Conservation (phyloP, 2,113 vertebrate genomes). For the Philantomba maxwellii region DNA sequence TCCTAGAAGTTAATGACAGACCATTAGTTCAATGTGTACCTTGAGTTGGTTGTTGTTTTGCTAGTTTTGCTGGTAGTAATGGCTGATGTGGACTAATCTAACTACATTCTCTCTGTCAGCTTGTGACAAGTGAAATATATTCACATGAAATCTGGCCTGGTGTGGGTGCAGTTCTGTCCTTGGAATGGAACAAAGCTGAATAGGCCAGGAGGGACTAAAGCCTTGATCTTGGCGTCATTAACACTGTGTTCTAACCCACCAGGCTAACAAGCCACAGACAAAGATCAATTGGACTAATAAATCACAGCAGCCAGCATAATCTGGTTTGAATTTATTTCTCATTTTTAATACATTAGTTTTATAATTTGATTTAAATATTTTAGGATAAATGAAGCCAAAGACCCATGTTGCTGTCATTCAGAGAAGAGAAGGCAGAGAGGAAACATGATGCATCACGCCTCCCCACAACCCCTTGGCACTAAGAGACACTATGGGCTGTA, state of each 20-base stretch:
- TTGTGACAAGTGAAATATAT: constrained; percentile 10
- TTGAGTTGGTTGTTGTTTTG: not conserved
- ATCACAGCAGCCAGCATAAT: constrained; percentile 32
- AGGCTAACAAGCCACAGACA: constrained; percentile 49
- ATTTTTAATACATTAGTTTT: constrained; percentile 62
- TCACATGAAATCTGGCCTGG: not conserved
- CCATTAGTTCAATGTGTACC: not conserved
- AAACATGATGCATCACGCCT: not conserved
- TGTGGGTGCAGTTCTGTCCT: not conserved
- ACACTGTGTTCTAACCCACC: constrained; percentile 25
- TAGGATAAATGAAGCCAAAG: constrained; percentile 53
- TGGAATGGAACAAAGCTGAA: constrained; percentile 17
- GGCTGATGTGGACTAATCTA: not conserved
- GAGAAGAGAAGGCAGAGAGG: not conserved
- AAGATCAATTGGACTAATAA: constrained; percentile 50
- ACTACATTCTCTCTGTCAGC: not conserved
- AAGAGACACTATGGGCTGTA: not conserved
- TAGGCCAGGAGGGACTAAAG: not conserved
- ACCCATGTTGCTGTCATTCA: not conserved
- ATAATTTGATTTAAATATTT: constrained; percentile 66
- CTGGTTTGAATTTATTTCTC: constrained; percentile 66
- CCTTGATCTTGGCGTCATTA: constrained; percentile 57
- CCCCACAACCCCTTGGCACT: not conserved
- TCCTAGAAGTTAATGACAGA: not conserved
- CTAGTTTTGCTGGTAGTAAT: not conserved